Base-by-base conservation (phyloP, 2,888 invertebrate species). In the Melanargia galathea region DNA sequence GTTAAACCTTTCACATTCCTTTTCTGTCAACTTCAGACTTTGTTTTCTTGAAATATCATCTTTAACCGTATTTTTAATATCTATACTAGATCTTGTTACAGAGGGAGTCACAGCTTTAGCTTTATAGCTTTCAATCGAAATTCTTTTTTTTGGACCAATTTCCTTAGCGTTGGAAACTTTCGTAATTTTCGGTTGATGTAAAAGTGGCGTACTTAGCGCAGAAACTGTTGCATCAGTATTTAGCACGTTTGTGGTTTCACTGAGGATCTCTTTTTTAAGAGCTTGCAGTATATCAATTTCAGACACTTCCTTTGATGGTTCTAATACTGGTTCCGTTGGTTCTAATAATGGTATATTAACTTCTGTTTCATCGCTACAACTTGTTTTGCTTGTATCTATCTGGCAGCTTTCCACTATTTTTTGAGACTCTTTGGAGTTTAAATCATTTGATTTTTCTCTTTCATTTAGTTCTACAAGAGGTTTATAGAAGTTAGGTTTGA, bases 221-320 rank as follows among this genome's bases (percentile, higher is more conserved):
- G 35, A 45, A 18, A 1, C 6, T 46, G 33, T 22, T 3, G 64
- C 55, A 63, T 87, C 84, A 10, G 81, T 65, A 11, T 76, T 76
- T 1, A 83, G 73, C 46, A 85, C 71, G 38, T 80, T 67, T 58
- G 87, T 78, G 13, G 80, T 72, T 74, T 87, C 90, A 62, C 82
- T 84, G 45, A 91, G 75, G 65, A 91, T 90, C 76, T 91, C 91
- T 67, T 91, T 90, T 73, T 90, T 90, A 10, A 91, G 77, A 26
- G 92, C 91, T 77, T 90, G 87, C 54, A 91, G 74, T 64, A 92
- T 90, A 69, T 92, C 92, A 67, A 91, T 89, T 81, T 91, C 87
- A 0, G 90, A 89, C 33, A 79, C 76, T 65, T 78, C 85, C 80
- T 18, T 86, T 26, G 58, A 38, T 26, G 59, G 45, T 56, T 69